phyloP scores from a whole-genome alignment of 2,888 invertebrate genomes.

The Dasypogon diadema region DNA sequence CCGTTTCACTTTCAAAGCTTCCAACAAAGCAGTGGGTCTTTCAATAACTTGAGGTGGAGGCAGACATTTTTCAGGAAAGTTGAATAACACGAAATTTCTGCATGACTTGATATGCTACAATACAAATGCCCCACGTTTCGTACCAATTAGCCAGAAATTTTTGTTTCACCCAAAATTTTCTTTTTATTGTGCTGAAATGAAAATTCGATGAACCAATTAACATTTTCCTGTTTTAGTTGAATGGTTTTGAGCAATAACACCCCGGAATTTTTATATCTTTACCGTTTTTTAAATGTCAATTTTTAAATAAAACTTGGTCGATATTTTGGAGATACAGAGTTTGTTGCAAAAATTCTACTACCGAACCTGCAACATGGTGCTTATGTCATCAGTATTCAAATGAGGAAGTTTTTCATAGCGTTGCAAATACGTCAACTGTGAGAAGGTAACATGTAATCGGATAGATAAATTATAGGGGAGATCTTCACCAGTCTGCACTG shows the following conservation, averaged over 20 bases:
- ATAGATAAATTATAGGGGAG: not conserved
- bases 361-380: not conserved
- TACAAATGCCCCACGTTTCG: not conserved
- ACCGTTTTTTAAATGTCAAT: not conserved
- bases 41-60: slow-evolving; percentile 6
- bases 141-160: not conserved
- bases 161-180: not conserved
- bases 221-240: not conserved
- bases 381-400: slow-evolving; percentile 3
- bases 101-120: slow-evolving; percentile 16
- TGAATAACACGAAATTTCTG: slow-evolving; percentile 45
- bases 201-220: not conserved
- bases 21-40: slow-evolving; percentile 19
- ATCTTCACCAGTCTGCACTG: not conserved
- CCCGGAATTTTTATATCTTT: not conserved
- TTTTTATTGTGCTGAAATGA: not conserved
- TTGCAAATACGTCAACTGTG: not conserved
- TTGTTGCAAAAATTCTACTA: not conserved
- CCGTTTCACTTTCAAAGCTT: slow-evolving; percentile 48
- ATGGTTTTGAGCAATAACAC: not conserved
- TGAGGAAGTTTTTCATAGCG: not conserved
- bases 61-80: slow-evolving; percentile 31
- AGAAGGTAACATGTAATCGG: not conserved
- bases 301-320: not conserved
- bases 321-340: not conserved